phyloP scores from a whole-genome alignment of 2,888 invertebrate genomes.

The Synanthedon myopaeformis region DNA sequence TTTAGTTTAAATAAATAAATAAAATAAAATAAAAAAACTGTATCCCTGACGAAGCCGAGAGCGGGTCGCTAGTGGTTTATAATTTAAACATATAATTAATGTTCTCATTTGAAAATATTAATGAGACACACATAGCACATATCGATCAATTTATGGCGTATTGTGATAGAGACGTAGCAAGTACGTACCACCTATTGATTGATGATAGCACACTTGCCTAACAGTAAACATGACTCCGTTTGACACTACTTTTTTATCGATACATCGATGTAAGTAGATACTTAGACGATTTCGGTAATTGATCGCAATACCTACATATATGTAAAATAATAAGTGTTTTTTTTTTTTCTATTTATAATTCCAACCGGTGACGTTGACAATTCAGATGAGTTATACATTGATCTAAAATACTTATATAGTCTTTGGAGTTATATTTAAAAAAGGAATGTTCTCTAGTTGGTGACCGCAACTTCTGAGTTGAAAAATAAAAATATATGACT shows the following conservation, averaged over 20 bases:
- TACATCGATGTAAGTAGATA: slow-evolving; percentile 15
- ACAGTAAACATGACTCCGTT: slow-evolving; percentile 30
- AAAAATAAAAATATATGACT: no score
- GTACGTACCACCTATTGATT: slow-evolving; percentile 41
- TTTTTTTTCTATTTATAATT: no score
- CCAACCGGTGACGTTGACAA: no score
- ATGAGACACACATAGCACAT: slow-evolving; percentile 32
- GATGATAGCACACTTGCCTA: slow-evolving; percentile 35
- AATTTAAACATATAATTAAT: not conserved
- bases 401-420: no score
- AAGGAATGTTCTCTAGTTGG: no score
- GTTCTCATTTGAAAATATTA: slow-evolving; percentile 32
- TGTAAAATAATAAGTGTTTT: slow-evolving; percentile 5
- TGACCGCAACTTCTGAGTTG: no score
- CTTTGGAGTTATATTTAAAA: no score
- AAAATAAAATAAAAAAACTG: no score
- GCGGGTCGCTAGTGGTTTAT: no score
- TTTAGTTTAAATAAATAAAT: no score
- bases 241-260: slow-evolving; percentile 5
- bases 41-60: no score
- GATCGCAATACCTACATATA: slow-evolving; percentile 9
- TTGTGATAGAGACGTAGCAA: slow-evolving; percentile 35
- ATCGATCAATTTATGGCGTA: slow-evolving; percentile 31
- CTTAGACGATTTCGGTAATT: slow-evolving; percentile 4
- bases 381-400: no score